These are phyloP conservation scores for Prosapia bicincta DNA, from an alignment of 2,888 invertebrate species.

Conservation along the genomic window DNA sequence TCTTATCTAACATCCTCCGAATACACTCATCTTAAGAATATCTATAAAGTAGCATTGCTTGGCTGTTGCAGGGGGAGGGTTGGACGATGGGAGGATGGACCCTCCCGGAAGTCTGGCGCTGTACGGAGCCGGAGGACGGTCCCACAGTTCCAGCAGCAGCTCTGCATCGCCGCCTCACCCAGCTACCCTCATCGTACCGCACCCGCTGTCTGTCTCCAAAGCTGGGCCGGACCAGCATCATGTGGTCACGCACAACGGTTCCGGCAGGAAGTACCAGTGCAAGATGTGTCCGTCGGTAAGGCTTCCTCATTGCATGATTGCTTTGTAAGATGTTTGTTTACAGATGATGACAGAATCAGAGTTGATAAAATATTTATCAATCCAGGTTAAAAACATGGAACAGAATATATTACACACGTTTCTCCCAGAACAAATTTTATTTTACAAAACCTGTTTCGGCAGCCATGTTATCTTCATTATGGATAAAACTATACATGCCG, in stretches of 20 bases:
- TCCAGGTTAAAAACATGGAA: too few relatives aligned
- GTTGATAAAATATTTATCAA: too few relatives aligned
- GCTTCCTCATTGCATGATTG: constrained; percentile 36
- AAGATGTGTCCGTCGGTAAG: constrained; percentile 97
- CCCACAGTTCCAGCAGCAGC: constrained; percentile 46
- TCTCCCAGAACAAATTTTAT: too few relatives aligned
- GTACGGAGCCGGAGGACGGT: constrained; percentile 31
- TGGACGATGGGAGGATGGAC: constrained; percentile 33
- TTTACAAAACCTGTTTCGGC: too few relatives aligned
- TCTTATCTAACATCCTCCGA: too few relatives aligned
- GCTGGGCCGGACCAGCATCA: constrained; percentile 43
- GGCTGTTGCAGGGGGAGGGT: constrained; percentile 16
- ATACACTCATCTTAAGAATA: too few relatives aligned
- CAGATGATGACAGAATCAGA: too few relatives aligned
- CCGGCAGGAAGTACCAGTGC: constrained; percentile 81
- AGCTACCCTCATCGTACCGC: constrained; percentile 80
- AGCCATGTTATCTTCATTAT: too few relatives aligned
- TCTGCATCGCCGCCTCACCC: constrained; percentile 53
- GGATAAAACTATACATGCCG: too few relatives aligned
- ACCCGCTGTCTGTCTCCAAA: constrained; percentile 60
- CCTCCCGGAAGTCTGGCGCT: constrained; percentile 28
- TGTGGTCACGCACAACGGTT: constrained; percentile 46
- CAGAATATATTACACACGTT: too few relatives aligned
- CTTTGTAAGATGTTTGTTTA: too few relatives aligned
- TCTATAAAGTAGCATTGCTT: too few relatives aligned